These are phyloP conservation scores for Megaceryle maxima DNA, from an alignment of 2,113 vertebrate species.

Conservation along the genomic window DNA sequence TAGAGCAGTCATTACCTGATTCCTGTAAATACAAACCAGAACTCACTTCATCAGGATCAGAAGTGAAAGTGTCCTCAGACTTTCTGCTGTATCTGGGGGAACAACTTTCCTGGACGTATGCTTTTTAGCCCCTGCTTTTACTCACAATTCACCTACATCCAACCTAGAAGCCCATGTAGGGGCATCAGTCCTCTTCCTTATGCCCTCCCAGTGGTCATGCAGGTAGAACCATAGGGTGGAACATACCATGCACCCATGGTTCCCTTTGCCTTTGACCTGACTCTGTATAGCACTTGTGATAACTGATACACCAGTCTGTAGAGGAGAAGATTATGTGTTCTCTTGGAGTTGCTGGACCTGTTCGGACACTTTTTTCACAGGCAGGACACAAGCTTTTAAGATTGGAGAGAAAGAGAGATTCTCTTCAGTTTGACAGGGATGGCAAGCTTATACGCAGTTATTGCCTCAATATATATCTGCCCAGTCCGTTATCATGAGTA, in stretches of 20 bases:
- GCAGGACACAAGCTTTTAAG: neutral
- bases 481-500: too few relatives aligned
- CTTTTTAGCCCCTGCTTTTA: neutral
- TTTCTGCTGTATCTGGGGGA: neutral
- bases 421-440: neutral
- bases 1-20: neutral
- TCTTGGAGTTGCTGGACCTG: neutral
- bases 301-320: neutral
- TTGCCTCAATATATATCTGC: neutral
- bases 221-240: neutral
- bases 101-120: neutral
- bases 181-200: neutral
- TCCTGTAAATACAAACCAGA: neutral
- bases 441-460: neutral
- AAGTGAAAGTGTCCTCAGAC: neutral
- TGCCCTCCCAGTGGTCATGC: fast-evolving
- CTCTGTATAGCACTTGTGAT: neutral
- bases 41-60: neutral
- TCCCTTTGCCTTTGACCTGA: neutral
- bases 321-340: too few relatives aligned
- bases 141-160: neutral
- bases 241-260: fast-evolving
- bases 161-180: neutral
- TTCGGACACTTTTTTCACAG: neutral
- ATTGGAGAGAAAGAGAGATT: neutral